Conservation (phyloP, 2,888 invertebrate genomes). For the Tinea trinotella region DNA sequence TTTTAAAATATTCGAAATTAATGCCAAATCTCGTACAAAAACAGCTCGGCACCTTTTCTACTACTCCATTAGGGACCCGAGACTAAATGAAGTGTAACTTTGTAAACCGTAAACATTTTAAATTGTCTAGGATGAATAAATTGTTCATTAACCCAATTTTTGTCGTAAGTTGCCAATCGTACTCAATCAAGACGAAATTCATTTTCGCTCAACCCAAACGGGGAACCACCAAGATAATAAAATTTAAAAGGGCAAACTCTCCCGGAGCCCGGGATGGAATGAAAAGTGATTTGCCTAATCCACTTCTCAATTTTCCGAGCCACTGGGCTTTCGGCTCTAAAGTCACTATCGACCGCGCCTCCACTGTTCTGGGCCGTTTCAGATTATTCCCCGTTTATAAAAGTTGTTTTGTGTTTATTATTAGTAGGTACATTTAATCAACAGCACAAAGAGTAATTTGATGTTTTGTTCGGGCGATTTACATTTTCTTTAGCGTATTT, state of each 20-base stretch:
- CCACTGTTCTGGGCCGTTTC: constrained; percentile 2
- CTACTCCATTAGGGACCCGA: no score
- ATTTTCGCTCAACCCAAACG: constrained; percentile 34
- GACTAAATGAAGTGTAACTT: neutral
- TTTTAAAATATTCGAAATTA: no score
- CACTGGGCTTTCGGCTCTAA: constrained; percentile 41
- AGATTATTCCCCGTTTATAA: constrained; percentile 15
- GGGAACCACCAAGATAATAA: constrained; percentile 55
- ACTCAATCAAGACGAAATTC: constrained; percentile 38
- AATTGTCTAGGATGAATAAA: constrained; percentile 1
- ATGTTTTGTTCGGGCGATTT: neutral
- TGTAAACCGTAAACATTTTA: neutral
- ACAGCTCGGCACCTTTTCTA: no score
- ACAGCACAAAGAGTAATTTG: constrained; percentile 8
- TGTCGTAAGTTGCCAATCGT: constrained; percentile 35
- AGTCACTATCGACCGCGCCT: constrained; percentile 24
- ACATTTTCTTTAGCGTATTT: neutral
- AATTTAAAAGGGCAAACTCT: constrained; percentile 70
- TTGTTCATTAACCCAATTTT: neutral
- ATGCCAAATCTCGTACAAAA: no score
- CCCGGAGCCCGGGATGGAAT: constrained; percentile 49
- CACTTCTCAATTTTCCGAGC: constrained; percentile 67
- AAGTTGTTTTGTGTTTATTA: constrained; percentile 18
- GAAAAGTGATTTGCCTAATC: constrained; percentile 72
- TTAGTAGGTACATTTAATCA: constrained; percentile 1